Evolutionary conservation across 2,797 vertebrate genomes (phyloP), one percentile per base, ranked within the genome.

Genomic region (Phylloscopus collybita): DNA sequence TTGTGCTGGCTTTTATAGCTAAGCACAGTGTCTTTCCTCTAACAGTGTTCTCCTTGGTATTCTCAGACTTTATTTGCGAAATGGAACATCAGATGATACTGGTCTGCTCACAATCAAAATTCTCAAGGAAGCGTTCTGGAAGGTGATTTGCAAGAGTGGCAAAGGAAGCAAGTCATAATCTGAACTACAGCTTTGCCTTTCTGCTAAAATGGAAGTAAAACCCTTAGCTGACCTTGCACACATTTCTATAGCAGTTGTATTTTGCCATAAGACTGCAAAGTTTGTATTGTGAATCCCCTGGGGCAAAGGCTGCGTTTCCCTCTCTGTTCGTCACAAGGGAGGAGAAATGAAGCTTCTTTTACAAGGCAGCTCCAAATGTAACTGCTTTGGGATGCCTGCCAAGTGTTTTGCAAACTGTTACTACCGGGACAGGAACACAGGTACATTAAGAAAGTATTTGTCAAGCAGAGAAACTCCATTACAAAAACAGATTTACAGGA

Each of bases 351-450:
- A 94, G 88, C 71, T 81, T 47, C 79, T 93, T 95, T 85, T 71
- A 91, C 54, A 78, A 66, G 64, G 78, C 49, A 45, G n/a, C 79
- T 82, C 56, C 50, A 67, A 79, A 70, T 0, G 1, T 80, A 94
- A 75, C n/a, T 82, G 86, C 25, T 78, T 86, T 42, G 47, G 86
- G 79, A 94, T 53, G 66, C 76, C 36, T 90, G 88, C 89, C 86
- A 96, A 80, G 53, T 70, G 50, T 95, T 94, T 95, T 84, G 75
- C 82, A 90, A 88, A 90, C 25, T 95, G 36, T 72, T 95, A 94
- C 72, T 82, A 94, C 61, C 60, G 5, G 60, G 72, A 92, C 16
- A 80, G 53, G 54, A 94, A 92, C 64, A 89, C 62, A 84, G 88
- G 90, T 95, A 93, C 47, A 56, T 91, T 86, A 83, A 87, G 65